Percentiles rank a stretch among this genome's conserved stretches.
These are phyloP conservation scores for Hirundichthys speculiger DNA, from an alignment of 2,113 vertebrate genomes.

Conservation along the genomic window DNA sequence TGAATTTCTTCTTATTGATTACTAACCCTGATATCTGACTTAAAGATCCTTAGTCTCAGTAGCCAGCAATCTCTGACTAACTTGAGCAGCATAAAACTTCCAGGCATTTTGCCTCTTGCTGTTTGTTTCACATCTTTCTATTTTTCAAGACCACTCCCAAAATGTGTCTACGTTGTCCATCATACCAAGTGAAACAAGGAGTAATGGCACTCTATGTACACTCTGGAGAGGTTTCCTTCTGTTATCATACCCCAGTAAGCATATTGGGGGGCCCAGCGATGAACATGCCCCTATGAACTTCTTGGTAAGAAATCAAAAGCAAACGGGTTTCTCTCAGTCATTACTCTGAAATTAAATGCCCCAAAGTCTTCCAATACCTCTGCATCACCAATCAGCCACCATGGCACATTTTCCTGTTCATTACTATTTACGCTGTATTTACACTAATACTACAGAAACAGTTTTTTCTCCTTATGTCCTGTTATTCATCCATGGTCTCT, in stretches of 20 bases:
- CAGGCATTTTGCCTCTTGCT: too few relatives aligned
- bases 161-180: too few relatives aligned
- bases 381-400: slow-evolving; percentile 33
- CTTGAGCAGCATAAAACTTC: too few relatives aligned
- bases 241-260: too few relatives aligned
- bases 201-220: too few relatives aligned
- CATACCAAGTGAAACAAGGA: too few relatives aligned
- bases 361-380: slow-evolving; percentile 21
- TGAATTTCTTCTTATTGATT: not conserved
- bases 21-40: not conserved
- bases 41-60: not conserved
- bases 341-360: slow-evolving; percentile 22
- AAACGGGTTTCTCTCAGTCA: slow-evolving; percentile 31
- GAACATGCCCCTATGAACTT: slow-evolving; percentile 5
- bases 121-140: too few relatives aligned
- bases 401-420: slow-evolving; percentile 19
- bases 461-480: not conserved
- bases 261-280: slow-evolving; percentile 14
- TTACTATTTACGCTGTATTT: slow-evolving; percentile 2
- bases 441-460: slow-evolving; percentile 17
- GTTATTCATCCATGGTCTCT: slow-evolving; percentile 8
- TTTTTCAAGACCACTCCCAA: too few relatives aligned
- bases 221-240: too few relatives aligned
- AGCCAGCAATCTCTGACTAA: not conserved
- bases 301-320: slow-evolving; percentile 34